Evolutionary conservation across 2,888 invertebrate species (phyloP), one percentile per base, ranked within the genome.

Genomic region (Drosophila mimetica): DNA sequence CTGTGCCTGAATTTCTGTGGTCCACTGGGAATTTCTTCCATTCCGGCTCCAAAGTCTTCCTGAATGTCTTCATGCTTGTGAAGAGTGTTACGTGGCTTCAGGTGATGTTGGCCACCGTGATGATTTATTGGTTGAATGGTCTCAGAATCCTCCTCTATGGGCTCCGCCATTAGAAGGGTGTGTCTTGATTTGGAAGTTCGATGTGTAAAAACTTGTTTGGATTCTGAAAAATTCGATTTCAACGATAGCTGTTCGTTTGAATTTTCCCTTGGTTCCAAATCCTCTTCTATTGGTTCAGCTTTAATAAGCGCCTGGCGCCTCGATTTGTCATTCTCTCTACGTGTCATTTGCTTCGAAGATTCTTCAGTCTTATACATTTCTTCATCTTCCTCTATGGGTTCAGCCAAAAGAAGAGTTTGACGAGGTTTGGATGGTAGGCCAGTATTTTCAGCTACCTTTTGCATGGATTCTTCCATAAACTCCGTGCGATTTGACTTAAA

Each of bases 321-420:
- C 3, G 11, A 5, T 18, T 4, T 25, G 13, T 2, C 8, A 22
- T 22, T n/a, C 13, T 2, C 7, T 7, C n/a, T 41, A 13, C 2
- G 6, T 2, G 18, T 14, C 9, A 18, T 8, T 8, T 39, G 9
- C 4, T 9, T 6, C 7, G 18, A 18, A 18, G 39, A 7, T 11
- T 18, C 20, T 3, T 7, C n/a, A 3, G 13, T 8, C 20, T 25
- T n/a, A 2, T 8, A 8, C 0, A 28, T 5, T 36, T 28, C 8
- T 14, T 5, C 25, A 25, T 69, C 57, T 34, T 71, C 67, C 2
- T 54, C 48, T 25, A 71, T 61, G 9, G 52, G 25, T 8, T 70
- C 72, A 0, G 47, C 8, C 30, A 13, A 8, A 2, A 51, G 30
- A 11, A 66, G 1, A 28, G 70, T 67, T 46, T 65, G 64, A 1